Evolutionary conservation across 2,797 vertebrate species (phyloP).

Genomic region (Tympanoctomys barrerae): DNA sequence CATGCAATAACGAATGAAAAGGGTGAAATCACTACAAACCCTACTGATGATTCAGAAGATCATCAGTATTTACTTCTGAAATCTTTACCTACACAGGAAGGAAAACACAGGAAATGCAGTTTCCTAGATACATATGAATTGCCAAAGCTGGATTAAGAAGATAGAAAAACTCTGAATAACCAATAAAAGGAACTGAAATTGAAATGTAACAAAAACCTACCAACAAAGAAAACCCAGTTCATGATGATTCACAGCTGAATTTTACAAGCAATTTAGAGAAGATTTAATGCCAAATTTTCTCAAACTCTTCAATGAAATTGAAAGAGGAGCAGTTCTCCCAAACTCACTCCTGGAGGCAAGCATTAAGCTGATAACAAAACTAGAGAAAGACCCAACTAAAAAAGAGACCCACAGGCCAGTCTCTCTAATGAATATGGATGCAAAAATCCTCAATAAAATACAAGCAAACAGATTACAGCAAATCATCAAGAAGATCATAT

Average conservation of each 20-base stretch:
- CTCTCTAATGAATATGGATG: background rate
- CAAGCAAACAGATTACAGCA: background rate
- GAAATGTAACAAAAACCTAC: background rate
- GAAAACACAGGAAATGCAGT: background rate
- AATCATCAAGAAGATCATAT: background rate
- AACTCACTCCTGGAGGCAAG: background rate
- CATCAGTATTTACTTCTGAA: background rate
- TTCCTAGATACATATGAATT: background rate
- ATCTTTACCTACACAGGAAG: background rate
- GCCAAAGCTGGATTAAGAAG: background rate
- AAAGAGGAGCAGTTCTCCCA: too few relatives aligned
- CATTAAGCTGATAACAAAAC: background rate
- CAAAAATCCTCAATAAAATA: background rate
- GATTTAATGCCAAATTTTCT: background rate
- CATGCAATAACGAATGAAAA: background rate
- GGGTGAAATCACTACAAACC: background rate
- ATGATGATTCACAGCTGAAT: background rate
- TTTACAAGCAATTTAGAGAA: background rate
- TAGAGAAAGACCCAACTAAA: background rate
- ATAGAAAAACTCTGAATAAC: background rate
- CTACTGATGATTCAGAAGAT: background rate
- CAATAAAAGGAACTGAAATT: background rate
- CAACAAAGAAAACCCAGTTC: background rate
- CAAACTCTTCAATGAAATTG: too few relatives aligned
- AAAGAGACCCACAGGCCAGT: background rate